Evolutionary conservation across 2,888 invertebrate genomes (phyloP), one percentile per base, ranked within the genome.

Genomic region (Diadromus collaris): DNA sequence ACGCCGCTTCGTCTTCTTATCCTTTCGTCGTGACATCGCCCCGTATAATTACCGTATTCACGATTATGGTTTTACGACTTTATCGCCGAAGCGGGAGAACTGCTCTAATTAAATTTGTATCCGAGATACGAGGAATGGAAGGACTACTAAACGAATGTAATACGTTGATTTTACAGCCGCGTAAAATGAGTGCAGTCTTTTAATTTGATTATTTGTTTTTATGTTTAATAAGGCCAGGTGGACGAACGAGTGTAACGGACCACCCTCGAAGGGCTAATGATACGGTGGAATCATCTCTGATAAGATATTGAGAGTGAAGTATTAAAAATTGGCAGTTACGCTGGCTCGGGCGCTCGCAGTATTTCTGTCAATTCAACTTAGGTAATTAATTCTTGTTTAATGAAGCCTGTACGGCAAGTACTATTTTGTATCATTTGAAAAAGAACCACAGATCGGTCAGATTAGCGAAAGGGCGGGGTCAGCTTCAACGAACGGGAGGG

Each of bases 21-120:
- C 38, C 63, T 29, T 38, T 48, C 46, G 44, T 46, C 54, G 34
- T 27, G 19, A 34, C 51, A 61, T 21, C 6, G 13, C 46, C 65
- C 72, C 72, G 82, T 85, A 83, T 83, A 86, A 88, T 88, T 87
- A 88, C 86, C 86, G 83, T 86, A 88, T 86, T 87, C n/a, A 86
- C 85, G 84, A 88, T 87, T 87, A 87, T 82, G 67, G 24, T 67
- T 85, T 88, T 85, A 86, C 81, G 84, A 79, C 75, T 67, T 38
- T 44, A 70, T 80, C 81, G 75, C 75, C 2, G 13, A 64, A 51
- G 54, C 73, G 77, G 81, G 64, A 82, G 3, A n/a, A 13, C 29
- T 44, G 76, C 80, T 85, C 82, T 83, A 87, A 88, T 88, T 87
- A 86, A 87, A 86, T 83, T 81, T 78, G 75, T 82, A 86, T 78